Conservation (phyloP, 2,888 invertebrate genomes). For the Himalopsyche tibetana region DNA sequence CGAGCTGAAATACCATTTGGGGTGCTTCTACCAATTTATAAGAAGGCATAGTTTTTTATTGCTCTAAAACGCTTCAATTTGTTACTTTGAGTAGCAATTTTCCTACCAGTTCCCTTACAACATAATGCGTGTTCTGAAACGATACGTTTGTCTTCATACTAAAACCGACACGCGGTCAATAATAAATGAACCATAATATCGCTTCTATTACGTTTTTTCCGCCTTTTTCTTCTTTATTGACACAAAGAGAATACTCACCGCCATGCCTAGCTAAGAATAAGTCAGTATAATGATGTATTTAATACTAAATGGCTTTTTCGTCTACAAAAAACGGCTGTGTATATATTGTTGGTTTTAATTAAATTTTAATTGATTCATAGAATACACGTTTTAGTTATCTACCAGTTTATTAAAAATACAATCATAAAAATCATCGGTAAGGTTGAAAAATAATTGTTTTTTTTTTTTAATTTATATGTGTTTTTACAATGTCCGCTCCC, state of each 20-base stretch:
- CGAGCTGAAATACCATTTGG: background rate
- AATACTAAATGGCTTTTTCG: constrained; percentile 18
- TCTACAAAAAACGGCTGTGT: constrained; percentile 34
- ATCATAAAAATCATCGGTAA: too few relatives aligned
- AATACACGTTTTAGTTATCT: too few relatives aligned
- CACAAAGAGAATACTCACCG: constrained; percentile 53
- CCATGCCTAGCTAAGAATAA: constrained; percentile 21
- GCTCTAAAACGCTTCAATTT: constrained; percentile 37
- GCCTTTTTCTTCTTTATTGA: constrained; percentile 53
- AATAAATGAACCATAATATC: constrained; percentile 62
- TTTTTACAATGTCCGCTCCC: too few relatives aligned
- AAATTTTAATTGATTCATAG: too few relatives aligned
- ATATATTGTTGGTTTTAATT: too few relatives aligned
- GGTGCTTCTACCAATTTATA: constrained; percentile 8
- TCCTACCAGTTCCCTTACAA: constrained; percentile 6
- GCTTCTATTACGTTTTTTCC: constrained; percentile 55
- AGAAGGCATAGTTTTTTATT: constrained; percentile 38
- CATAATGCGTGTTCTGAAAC: constrained; percentile 51
- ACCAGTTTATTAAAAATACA: too few relatives aligned
- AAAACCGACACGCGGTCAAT: constrained; percentile 58
- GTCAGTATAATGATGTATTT: constrained; percentile 23
- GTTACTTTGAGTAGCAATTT: constrained; percentile 36
- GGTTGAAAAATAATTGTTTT: too few relatives aligned
- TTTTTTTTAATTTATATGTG: too few relatives aligned
- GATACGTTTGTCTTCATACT: constrained; percentile 57